Conservation (phyloP, 1,140 invertebrate genomes). For the Drosophila pseudoananassae region DNA sequence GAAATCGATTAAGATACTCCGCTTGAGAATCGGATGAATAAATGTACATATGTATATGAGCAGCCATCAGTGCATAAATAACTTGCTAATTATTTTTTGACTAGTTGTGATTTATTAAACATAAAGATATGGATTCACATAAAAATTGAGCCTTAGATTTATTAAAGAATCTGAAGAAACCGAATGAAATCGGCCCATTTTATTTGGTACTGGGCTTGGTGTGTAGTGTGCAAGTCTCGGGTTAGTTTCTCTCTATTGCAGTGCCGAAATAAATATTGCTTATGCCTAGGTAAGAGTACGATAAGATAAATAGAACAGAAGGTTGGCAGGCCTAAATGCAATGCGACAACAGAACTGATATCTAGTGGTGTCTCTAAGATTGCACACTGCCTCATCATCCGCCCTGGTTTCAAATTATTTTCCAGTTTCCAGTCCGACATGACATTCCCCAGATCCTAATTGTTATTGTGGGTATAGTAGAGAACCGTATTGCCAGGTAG, state of each 20-base stretch:
- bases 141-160: constrained; percentile 53
- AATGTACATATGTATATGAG: no score
- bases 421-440: neutral
- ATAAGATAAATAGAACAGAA: constrained; percentile 67
- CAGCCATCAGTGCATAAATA: no score
- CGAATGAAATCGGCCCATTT: constrained; percentile 23
- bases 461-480: constrained; percentile 92
- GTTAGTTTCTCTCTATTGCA: constrained; percentile 66
- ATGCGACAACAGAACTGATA: constrained; percentile 63
- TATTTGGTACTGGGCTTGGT: constrained; percentile 50
- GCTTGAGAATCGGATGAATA: no score
- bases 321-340: constrained; percentile 74
- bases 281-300: constrained; percentile 66
- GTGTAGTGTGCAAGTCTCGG: constrained; percentile 42
- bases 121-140: constrained; percentile 55
- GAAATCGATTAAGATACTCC: no score
- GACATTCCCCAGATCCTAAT: constrained; percentile 25
- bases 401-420: constrained; percentile 1
- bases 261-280: constrained; percentile 73
- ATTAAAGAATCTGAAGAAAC: constrained; percentile 26
- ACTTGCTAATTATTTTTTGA: constrained; percentile 17
- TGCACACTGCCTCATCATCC: constrained; percentile 46
- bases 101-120: constrained; percentile 56
- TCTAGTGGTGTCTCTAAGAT: constrained; percentile 55
- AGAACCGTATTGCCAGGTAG: constrained; percentile 93